phyloP scores from a whole-genome alignment of 2,888 invertebrate species.

The Hofmannophila pseudospretella region DNA sequence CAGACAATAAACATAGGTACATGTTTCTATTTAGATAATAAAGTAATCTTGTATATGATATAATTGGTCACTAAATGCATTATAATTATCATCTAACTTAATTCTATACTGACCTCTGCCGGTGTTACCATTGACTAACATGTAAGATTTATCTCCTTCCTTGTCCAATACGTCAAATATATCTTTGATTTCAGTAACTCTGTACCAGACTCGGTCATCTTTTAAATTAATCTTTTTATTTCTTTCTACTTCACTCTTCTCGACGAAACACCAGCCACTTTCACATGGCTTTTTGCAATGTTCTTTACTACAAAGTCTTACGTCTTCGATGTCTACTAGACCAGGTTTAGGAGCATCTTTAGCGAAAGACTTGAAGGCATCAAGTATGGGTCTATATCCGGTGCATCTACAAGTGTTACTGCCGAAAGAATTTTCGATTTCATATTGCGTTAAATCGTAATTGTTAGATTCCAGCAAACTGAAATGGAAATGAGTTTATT shows the following conservation, averaged over 20 bases:
- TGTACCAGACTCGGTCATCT: slow-evolving; percentile 69
- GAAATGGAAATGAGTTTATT: too few species aligned
- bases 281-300: slow-evolving; percentile 7
- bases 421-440: slow-evolving; percentile 83
- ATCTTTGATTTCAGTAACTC: slow-evolving; percentile 63
- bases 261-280: slow-evolving; percentile 36
- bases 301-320: slow-evolving; percentile 23
- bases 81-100: too few species aligned
- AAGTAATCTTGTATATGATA: too few species aligned
- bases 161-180: slow-evolving; percentile 69
- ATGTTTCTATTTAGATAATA: too few species aligned
- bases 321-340: slow-evolving; percentile 40
- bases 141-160: slow-evolving; percentile 65
- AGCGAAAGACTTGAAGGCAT: slow-evolving; percentile 80
- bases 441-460: slow-evolving; percentile 70
- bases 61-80: too few species aligned
- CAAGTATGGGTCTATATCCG: slow-evolving; percentile 80
- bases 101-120: slow-evolving; percentile 73
- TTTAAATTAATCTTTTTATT: slow-evolving; percentile 47
- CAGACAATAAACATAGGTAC: too few species aligned
- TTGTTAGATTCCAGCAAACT: slow-evolving; percentile 56
- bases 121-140: slow-evolving; percentile 85
- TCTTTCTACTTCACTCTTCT: slow-evolving; percentile 22
- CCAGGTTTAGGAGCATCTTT: slow-evolving; percentile 47
- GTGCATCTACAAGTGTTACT: slow-evolving; percentile 87